Conservation (phyloP, 2,113 vertebrate species). For the Diadophis punctatus region DNA sequence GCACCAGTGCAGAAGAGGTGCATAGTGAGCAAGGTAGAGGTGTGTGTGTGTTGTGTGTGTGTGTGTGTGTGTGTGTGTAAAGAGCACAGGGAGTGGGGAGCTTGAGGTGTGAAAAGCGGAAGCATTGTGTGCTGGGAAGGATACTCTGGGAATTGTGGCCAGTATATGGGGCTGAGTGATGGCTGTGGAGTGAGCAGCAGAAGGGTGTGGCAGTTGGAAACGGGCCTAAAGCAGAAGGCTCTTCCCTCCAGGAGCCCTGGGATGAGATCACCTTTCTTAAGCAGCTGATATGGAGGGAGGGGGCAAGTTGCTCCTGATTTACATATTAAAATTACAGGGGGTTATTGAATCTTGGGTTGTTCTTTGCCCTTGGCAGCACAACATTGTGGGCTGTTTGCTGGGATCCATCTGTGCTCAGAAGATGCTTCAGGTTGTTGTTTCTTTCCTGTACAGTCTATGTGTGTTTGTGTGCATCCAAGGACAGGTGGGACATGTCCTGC, state of each 20-base stretch:
- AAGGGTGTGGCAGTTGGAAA: constrained; percentile 20
- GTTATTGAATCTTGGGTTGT: background rate
- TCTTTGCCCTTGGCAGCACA: background rate
- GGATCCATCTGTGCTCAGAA: background rate
- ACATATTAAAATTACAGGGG: too few species aligned
- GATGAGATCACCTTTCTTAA: background rate
- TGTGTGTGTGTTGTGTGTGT: background rate
- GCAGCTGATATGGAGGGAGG: background rate
- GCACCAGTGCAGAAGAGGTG: background rate
- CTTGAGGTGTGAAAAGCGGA: background rate
- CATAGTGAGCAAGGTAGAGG: background rate
- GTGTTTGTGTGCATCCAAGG: background rate
- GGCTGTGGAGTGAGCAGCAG: background rate
- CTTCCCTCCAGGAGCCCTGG: background rate
- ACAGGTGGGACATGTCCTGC: background rate
- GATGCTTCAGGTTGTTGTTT: background rate
- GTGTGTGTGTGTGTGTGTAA: background rate
- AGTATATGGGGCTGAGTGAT: background rate
- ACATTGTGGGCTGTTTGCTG: background rate
- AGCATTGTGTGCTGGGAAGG: background rate
- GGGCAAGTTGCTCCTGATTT: background rate
- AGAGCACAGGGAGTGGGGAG: background rate
- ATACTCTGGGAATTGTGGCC: background rate
- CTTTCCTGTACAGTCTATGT: background rate
- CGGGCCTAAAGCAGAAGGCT: background rate